Percentiles rank a stretch among this genome's conserved stretches.
phyloP scores from a whole-genome alignment of 2,888 invertebrate species.

The Volucella inflata region DNA sequence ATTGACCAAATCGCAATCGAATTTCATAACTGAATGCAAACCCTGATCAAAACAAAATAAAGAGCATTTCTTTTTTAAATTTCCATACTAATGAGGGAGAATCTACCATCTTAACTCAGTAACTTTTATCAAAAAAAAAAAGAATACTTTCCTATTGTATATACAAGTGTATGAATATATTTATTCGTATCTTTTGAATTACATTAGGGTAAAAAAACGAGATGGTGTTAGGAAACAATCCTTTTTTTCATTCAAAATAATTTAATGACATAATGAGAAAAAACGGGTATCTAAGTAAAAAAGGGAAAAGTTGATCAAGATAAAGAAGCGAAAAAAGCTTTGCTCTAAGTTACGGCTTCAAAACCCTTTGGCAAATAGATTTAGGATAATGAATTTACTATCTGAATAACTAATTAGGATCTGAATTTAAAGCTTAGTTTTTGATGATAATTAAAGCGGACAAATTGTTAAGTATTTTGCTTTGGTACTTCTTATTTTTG shows the following conservation, averaged over 20 bases:
- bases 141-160: not conserved
- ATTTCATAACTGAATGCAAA: constrained; percentile 69
- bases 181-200: constrained; percentile 52
- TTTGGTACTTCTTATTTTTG: not conserved
- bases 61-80: constrained; percentile 51
- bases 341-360: constrained; percentile 43
- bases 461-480: constrained; percentile 10
- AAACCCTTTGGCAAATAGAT: constrained; percentile 60
- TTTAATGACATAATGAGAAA: constrained; percentile 74
- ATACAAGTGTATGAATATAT: constrained; percentile 30
- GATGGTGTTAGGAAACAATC: constrained; percentile 74
- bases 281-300: constrained; percentile 43
- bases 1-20: constrained; percentile 59
- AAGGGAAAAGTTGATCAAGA: constrained; percentile 57
- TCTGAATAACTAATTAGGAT: constrained; percentile 65
- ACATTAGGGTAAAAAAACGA: constrained; percentile 47
- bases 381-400: constrained; percentile 69
- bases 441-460: constrained; percentile 40
- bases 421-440: constrained; percentile 40
- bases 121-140: constrained; percentile 36
- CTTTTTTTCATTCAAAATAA: constrained; percentile 75
- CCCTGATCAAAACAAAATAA: constrained; percentile 64
- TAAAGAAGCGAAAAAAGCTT: constrained; percentile 46
- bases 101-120: constrained; percentile 60
- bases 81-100: constrained; percentile 72